Conservation (phyloP, 2,113 vertebrate genomes). For the Amia ocellicauda region DNA sequence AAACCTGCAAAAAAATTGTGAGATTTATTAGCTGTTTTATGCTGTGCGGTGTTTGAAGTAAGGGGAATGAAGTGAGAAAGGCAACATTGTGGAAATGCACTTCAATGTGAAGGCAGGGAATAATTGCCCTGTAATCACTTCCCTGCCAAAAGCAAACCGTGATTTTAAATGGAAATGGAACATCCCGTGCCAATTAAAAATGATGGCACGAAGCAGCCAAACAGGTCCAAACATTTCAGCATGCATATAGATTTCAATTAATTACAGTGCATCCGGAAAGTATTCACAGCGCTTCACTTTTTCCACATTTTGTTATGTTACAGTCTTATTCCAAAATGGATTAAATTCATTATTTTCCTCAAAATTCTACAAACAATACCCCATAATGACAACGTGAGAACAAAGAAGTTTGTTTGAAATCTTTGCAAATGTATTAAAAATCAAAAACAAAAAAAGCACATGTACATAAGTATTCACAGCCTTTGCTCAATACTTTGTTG, state of each 20-base stretch:
- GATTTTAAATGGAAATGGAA: conserved; percentile 43
- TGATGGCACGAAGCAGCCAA: background rate
- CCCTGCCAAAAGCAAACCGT: conserved; percentile 32
- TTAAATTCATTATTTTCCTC: too few relatives aligned
- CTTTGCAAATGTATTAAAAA: too few relatives aligned
- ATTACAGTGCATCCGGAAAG: too few relatives aligned
- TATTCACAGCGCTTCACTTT: too few relatives aligned
- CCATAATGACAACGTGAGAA: too few relatives aligned
- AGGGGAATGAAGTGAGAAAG: background rate
- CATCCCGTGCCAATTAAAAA: conserved; percentile 29
- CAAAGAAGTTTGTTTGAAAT: too few relatives aligned
- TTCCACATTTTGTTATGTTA: too few relatives aligned
- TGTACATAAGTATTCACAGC: too few relatives aligned
- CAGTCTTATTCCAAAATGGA: too few relatives aligned
- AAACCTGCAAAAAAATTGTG: background rate
- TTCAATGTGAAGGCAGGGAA: conserved; percentile 24
- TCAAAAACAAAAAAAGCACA: too few relatives aligned
- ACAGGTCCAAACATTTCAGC: background rate
- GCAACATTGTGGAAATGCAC: conserved; percentile 21
- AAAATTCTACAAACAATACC: too few relatives aligned
- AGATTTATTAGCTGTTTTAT: background rate
- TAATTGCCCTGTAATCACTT: conserved; percentile 33
- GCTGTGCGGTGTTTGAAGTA: background rate
- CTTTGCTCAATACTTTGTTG: too few relatives aligned
- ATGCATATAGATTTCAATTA: background rate